These are phyloP conservation scores for Leptopilina clavipes DNA, from an alignment of 1,140 invertebrate genomes.

Conservation along the genomic window DNA sequence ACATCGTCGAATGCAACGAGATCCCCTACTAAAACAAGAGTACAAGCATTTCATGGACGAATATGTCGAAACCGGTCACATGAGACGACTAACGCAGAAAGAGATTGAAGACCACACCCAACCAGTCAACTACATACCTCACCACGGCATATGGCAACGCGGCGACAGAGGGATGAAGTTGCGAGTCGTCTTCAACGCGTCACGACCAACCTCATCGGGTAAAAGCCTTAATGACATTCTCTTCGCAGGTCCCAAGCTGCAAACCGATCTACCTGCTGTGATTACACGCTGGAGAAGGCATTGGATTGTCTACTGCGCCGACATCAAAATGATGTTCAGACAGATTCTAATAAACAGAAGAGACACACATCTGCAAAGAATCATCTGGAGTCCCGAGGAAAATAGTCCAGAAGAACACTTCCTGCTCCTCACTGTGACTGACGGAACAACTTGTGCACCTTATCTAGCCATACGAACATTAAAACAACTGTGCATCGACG, in stretches of 20 bases:
- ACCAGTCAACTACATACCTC: conserved; percentile 11
- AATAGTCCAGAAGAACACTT: neutral
- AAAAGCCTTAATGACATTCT: conserved; percentile 22
- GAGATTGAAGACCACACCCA: neutral
- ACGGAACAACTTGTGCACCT: conserved; percentile 43
- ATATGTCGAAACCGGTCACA: neutral
- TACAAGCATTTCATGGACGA: conserved; percentile 13
- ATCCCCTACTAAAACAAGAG: neutral
- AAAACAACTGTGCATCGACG: conserved; percentile 38
- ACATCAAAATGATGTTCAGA: conserved; percentile 37
- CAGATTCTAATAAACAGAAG: neutral
- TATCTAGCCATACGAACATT: conserved; percentile 37
- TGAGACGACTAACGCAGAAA: neutral
- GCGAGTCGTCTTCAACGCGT: conserved; percentile 39
- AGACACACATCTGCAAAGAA: neutral
- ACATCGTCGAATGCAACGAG: neutral
- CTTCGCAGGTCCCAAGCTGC: neutral
- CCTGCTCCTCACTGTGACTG: conserved; percentile 42
- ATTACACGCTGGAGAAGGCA: conserved; percentile 17
- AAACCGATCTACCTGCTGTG: neutral
- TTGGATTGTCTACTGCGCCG: conserved; percentile 14
- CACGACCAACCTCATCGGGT: conserved; percentile 18
- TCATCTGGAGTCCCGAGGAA: conserved; percentile 29
- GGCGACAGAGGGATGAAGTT: conserved; percentile 24
- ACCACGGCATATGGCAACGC: conserved; percentile 39